phyloP scores from a whole-genome alignment of 2,113 vertebrate genomes.

The Lanius ludovicianus region DNA sequence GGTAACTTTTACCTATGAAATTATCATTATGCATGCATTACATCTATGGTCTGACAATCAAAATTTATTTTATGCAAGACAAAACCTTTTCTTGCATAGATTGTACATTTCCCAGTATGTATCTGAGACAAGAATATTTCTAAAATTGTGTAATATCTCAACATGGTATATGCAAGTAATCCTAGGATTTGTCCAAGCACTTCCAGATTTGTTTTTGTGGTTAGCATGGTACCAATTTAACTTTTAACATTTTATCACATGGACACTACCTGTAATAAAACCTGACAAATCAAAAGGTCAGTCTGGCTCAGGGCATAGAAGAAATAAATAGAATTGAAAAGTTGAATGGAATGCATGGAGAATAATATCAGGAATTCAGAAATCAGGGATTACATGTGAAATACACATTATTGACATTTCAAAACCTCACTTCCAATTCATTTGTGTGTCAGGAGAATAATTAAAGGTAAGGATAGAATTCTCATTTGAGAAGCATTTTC shows the following conservation, averaged over 20 bases:
- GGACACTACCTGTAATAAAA: neutral
- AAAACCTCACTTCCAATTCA: neutral
- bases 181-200: neutral
- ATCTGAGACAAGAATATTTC: neutral
- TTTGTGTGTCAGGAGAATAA: neutral
- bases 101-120: neutral
- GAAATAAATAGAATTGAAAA: conserved; percentile 14
- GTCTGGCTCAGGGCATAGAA: neutral
- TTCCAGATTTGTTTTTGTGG: neutral
- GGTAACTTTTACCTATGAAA: neutral
- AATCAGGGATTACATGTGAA: neutral
- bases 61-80: neutral
- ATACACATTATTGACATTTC: neutral
- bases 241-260: neutral
- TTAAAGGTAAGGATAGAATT: neutral
- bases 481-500: neutral
- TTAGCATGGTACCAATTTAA: neutral
- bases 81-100: neutral
- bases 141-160: neutral
- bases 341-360: neutral
- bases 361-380: neutral
- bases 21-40: neutral
- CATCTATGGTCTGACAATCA: neutral
- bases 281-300: conserved; percentile 46
- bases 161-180: neutral